A percentile compares a stretch with the other conserved stretches of the same genome.
Conservation (phyloP, 1,140 invertebrate species). For the Atta texana region DNA sequence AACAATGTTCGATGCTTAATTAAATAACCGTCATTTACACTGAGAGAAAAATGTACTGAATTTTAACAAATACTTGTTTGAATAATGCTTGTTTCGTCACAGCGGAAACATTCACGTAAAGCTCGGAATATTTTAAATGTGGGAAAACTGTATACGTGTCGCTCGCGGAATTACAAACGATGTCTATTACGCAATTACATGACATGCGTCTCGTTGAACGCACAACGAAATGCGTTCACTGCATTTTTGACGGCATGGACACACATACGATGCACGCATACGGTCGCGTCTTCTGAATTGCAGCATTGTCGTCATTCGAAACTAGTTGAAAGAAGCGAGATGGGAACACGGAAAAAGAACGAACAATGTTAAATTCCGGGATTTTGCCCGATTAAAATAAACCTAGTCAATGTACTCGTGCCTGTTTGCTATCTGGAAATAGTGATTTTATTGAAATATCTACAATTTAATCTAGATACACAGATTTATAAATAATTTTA, state of each 20-base stretch:
- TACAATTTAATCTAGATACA: too few relatives aligned
- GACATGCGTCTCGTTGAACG: conserved; percentile 18
- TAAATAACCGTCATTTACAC: neutral
- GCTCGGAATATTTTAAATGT: conserved; percentile 2
- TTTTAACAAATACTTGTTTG: too few relatives aligned
- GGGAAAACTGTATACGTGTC: conserved; percentile 25
- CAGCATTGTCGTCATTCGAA: neutral
- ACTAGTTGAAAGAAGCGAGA: neutral
- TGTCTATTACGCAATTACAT: conserved; percentile 51
- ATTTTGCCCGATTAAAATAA: neutral
- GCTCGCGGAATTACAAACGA: conserved; percentile 26
- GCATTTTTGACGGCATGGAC: neutral
- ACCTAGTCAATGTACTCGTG: neutral
- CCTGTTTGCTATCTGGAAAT: too few relatives aligned
- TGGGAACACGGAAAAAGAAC: neutral
- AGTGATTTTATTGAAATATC: too few relatives aligned
- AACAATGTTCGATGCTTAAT: neutral
- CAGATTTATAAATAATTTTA: too few relatives aligned
- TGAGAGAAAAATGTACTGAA: too few relatives aligned
- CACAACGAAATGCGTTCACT: conserved; percentile 13
- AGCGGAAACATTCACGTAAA: neutral
- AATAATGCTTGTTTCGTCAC: neutral
- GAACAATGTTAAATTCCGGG: neutral
- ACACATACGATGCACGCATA: neutral
- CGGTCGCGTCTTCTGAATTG: neutral